Base-by-base conservation (phyloP, 2,113 vertebrate species). In the Trichomycterus rosablanca region DNA sequence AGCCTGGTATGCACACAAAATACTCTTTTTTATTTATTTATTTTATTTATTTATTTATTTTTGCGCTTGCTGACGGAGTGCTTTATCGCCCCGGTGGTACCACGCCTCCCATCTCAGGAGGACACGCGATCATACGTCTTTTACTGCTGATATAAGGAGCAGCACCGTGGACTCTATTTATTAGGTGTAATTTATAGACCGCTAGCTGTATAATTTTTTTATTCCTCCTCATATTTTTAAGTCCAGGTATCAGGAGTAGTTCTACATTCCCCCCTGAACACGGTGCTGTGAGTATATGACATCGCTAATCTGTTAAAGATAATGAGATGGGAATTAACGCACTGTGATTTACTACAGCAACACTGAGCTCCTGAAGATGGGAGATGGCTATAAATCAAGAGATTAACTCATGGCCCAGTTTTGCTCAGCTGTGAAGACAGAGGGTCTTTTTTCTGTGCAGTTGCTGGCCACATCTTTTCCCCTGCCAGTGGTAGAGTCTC, bases 121-220 rank as follows among this genome's bases (percentile, higher is more conserved):
- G 76, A 78, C 72, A 77, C 55, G 26, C 43, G 62, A 63, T 74
- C 42, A 49, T 20, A 12, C 46, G 30, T 48, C 43, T 46, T 55
- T 39, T 43, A 3, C 12, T 32, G 5, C 60, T n/a, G n/a, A n/a
- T n/a, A n/a, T n/a, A n/a, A n/a, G n/a, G n/a, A n/a, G n/a, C n/a
- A n/a, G n/a, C n/a, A n/a, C n/a, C n/a, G n/a, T n/a, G n/a, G n/a
- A n/a, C n/a, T n/a, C n/a, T n/a, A n/a, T n/a, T n/a, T n/a, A n/a
- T n/a, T n/a, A n/a, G n/a, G n/a, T n/a, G n/a, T n/a, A n/a, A n/a
- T n/a, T n/a, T n/a, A n/a, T n/a, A n/a, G n/a, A n/a, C n/a, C n/a
- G n/a, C n/a, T n/a, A n/a, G n/a, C n/a, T n/a, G n/a, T n/a, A n/a
- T n/a, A n/a, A n/a, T n/a, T n/a, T n/a, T n/a, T n/a, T n/a, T n/a